A percentile compares a stretch with the other conserved stretches of the same genome.
Conservation (phyloP, 2,113 vertebrate genomes). For the Hemichromis elongatus region DNA sequence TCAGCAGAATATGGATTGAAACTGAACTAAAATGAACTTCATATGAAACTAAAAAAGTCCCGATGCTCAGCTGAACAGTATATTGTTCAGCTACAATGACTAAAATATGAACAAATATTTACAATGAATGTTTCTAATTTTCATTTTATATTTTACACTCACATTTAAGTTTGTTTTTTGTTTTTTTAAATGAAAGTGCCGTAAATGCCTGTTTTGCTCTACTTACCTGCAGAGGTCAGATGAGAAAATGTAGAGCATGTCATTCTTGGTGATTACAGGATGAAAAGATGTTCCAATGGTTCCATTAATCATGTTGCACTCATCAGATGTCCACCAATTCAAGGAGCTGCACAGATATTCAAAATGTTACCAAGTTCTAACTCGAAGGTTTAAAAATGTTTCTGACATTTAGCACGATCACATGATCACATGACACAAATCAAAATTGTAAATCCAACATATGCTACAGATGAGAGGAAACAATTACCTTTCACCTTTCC, state of each 20-base stretch:
- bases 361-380: not conserved
- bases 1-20: not conserved
- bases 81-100: not conserved
- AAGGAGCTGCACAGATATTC: conserved; percentile 68
- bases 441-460: not conserved
- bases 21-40: not conserved
- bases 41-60: not conserved
- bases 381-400: not conserved
- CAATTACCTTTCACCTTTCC: conserved; percentile 84
- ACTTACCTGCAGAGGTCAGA: conserved; percentile 94
- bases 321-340: conserved; percentile 84
- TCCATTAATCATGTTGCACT: conserved; percentile 96
- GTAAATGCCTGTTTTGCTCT: not conserved
- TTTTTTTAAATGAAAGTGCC: not conserved
- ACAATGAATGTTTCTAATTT: not conserved
- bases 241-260: conserved; percentile 86
- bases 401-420: not conserved
- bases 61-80: not conserved
- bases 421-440: not conserved
- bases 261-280: conserved; percentile 80
- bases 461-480: not conserved
- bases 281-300: conserved; percentile 92
- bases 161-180: not conserved
- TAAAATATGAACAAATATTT: not conserved
- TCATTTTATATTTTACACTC: not conserved